Evolutionary conservation across 2,113 vertebrate genomes (phyloP).

Genomic region (Ciconia maguari): DNA sequence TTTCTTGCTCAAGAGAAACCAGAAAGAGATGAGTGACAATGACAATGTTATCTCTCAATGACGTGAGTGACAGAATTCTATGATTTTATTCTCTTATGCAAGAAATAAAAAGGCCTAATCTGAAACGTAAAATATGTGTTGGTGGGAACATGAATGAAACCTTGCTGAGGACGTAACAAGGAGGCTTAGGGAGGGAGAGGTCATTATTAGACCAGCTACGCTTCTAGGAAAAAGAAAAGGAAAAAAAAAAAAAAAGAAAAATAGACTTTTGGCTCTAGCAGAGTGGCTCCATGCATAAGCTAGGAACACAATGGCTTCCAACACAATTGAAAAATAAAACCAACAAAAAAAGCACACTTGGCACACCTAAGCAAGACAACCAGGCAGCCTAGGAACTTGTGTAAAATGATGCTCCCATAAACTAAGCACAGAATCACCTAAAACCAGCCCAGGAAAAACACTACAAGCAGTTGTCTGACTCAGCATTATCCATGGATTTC

Average conservation of each 20-base stretch:
- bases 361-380: not conserved
- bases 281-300: not conserved
- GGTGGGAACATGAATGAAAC: not conserved
- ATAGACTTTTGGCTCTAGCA: not conserved
- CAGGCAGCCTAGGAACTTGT: not conserved
- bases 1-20: not conserved
- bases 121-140: not conserved
- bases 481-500: not conserved
- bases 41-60: not conserved
- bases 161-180: not conserved
- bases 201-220: not conserved
- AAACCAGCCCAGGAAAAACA: not conserved
- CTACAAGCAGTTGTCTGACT: not conserved
- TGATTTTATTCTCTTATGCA: not conserved
- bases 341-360: not conserved
- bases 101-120: not conserved
- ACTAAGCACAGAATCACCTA: not conserved
- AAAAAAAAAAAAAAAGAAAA: not conserved
- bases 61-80: not conserved
- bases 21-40: not conserved
- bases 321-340: not conserved
- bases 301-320: not conserved
- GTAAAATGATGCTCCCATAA: not conserved
- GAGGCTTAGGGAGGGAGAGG: not conserved
- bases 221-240: accelerated